A percentile compares a stretch with the other conserved stretches of the same genome.
These are phyloP conservation scores for Glaucidium brasilianum DNA, from an alignment of 2,113 vertebrate genomes.

Conservation along the genomic window DNA sequence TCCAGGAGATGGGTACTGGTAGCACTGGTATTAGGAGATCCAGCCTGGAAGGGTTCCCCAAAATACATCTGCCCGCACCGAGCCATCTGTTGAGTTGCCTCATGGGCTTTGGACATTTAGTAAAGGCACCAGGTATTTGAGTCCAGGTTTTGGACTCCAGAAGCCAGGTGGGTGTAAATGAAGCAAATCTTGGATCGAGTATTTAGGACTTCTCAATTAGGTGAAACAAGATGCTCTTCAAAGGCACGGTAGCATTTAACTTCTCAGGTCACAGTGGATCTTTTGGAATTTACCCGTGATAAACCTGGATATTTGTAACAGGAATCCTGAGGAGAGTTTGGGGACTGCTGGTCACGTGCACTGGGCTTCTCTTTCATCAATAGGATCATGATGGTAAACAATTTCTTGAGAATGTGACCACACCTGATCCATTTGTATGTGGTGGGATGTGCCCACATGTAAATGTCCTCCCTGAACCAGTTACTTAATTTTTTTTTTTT, in stretches of 20 bases:
- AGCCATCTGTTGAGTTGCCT: neutral
- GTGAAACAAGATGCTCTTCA: neutral
- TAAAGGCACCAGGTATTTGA: too few relatives aligned
- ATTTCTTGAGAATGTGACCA: neutral
- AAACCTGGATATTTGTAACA: neutral
- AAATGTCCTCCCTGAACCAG: neutral
- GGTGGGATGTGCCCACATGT: neutral
- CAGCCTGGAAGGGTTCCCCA: neutral
- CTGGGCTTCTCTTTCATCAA: neutral
- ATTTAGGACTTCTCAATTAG: neutral
- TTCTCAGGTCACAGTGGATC: neutral
- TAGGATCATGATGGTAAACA: neutral
- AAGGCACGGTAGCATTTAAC: neutral
- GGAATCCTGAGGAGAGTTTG: neutral
- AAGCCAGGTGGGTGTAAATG: neutral
- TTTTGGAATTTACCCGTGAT: neutral
- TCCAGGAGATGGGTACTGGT: neutral
- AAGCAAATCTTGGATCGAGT: neutral
- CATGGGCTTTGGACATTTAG: too few relatives aligned
- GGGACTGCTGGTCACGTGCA: neutral
- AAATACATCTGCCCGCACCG: accelerated
- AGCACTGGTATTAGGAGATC: neutral
- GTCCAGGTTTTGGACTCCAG: neutral
- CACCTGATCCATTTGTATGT: accelerated
- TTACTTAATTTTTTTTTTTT: neutral